phyloP scores from a whole-genome alignment of 2,888 invertebrate species.

The Daptonema setosum region DNA sequence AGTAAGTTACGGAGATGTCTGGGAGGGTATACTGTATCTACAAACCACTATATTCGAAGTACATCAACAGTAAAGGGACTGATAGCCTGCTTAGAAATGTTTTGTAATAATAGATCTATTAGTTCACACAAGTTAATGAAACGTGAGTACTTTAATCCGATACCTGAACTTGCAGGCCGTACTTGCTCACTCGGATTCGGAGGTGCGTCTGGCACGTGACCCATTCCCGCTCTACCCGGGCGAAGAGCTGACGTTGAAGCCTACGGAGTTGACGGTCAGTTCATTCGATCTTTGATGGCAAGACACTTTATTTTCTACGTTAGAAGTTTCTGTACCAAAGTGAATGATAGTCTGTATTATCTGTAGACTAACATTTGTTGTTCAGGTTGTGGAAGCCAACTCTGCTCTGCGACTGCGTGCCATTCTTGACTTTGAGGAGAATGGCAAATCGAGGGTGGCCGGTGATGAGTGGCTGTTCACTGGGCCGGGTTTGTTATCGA shows the following conservation, averaged over 20 bases:
- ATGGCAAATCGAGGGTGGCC: constrained; percentile 27
- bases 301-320: not conserved
- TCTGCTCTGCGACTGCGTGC: constrained; percentile 32
- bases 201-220: constrained; percentile 33
- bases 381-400: constrained; percentile 32
- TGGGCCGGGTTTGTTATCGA: constrained; percentile 24
- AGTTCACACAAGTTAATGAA: not conserved
- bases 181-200: constrained; percentile 33
- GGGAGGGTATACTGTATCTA: too few relatives aligned
- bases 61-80: too few relatives aligned
- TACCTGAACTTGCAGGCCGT: constrained; percentile 9
- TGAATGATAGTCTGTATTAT: too few relatives aligned
- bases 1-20: too few relatives aligned
- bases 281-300: not conserved
- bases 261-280: constrained; percentile 16
- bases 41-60: too few relatives aligned
- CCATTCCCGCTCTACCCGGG: constrained; percentile 36
- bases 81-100: too few relatives aligned
- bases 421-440: constrained; percentile 30
- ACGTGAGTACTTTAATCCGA: constrained; percentile 6
- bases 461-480: constrained; percentile 37
- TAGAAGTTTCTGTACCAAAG: too few relatives aligned
- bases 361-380: not conserved
- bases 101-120: not conserved
- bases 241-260: constrained; percentile 24